phyloP scores from a whole-genome alignment of 2,797 vertebrate species.

The Agapornis canus region DNA sequence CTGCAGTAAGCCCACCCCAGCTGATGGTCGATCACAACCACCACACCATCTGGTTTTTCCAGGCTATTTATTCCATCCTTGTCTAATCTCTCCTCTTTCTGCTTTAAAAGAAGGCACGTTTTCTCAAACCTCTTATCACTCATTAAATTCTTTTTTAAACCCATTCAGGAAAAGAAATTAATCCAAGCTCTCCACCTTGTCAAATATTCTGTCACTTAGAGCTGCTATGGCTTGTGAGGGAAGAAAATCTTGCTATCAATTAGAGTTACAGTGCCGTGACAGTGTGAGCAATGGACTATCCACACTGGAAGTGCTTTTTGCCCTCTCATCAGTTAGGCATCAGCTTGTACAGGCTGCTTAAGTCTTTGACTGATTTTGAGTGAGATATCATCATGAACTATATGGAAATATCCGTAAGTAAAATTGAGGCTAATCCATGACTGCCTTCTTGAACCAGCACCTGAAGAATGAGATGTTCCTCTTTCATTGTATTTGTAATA shows the following conservation, averaged over 20 bases:
- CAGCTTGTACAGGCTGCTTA: neutral
- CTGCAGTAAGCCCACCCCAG: conserved; percentile 4
- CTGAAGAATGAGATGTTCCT: neutral
- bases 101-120: conserved; percentile 2
- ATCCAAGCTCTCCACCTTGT: neutral
- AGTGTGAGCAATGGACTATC: neutral
- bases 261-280: neutral
- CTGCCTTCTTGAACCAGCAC: neutral
- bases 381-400: neutral
- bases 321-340: neutral
- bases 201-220: neutral
- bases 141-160: neutral
- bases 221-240: neutral
- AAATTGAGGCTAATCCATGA: neutral
- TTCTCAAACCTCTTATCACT: neutral
- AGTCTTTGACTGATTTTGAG: neutral
- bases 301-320: neutral
- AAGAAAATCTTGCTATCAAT: neutral
- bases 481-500: neutral
- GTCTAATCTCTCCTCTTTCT: neutral
- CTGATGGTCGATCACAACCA: conserved; percentile 44
- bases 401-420: neutral
- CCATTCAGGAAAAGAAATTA: neutral
- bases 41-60: conserved; percentile 51
- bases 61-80: conserved; percentile 43